These are phyloP conservation scores for Tenthredo scrophulariae DNA, from an alignment of 2,888 invertebrate species.

Conservation along the genomic window DNA sequence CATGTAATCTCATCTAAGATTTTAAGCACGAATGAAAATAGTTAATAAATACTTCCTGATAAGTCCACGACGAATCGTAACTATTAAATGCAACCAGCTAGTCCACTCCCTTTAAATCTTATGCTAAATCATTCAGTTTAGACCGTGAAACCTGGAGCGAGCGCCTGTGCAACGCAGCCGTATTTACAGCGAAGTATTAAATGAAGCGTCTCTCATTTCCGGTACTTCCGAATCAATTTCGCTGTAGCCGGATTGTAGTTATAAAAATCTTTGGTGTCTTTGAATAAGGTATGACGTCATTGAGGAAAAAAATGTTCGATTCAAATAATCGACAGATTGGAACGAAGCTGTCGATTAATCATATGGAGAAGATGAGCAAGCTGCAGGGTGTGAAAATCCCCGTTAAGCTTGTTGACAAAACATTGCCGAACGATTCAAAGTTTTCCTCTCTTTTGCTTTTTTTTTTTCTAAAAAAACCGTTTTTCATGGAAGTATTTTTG, in stretches of 20 bases:
- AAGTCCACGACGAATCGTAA: constrained; percentile 59
- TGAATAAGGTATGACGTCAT: background rate
- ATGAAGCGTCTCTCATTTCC: background rate
- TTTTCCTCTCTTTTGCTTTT: constrained; percentile 12
- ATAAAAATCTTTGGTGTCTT: background rate
- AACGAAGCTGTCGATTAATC: constrained; percentile 33
- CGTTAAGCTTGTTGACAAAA: constrained; percentile 61
- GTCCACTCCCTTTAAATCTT: background rate
- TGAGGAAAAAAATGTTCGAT: background rate
- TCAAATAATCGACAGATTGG: constrained; percentile 41
- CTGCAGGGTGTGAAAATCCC: constrained; percentile 66
- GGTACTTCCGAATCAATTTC: background rate
- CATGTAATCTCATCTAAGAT: constrained; percentile 63
- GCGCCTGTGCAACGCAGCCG: constrained; percentile 39
- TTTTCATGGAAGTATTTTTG: constrained; percentile 55
- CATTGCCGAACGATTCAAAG: constrained; percentile 53
- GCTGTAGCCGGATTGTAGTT: background rate
- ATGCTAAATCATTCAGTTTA: background rate
- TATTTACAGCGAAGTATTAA: background rate
- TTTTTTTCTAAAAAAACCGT: constrained; percentile 20
- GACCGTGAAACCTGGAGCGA: background rate
- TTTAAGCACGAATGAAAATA: constrained; percentile 61
- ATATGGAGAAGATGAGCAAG: constrained; percentile 55
- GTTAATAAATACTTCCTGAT: constrained; percentile 69
- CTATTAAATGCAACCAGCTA: constrained; percentile 52